Evolutionary conservation across 2,113 vertebrate genomes (phyloP).

Genomic region (Coreoperca whiteheadi): DNA sequence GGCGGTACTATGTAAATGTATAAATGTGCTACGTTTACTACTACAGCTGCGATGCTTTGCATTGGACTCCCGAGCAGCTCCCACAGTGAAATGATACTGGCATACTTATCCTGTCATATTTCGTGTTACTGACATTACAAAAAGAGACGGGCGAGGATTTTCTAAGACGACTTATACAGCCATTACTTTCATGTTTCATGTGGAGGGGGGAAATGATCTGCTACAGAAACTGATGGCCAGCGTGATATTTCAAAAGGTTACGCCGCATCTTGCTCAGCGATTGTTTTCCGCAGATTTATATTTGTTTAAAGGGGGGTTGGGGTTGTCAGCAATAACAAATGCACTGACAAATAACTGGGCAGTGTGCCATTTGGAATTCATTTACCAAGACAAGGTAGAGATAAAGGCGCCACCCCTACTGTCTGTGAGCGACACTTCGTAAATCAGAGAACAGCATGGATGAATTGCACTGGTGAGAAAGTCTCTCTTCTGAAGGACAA

Average conservation of each 20-base stretch:
- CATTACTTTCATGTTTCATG: conserved; percentile 66
- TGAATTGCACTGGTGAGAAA: conserved; percentile 70
- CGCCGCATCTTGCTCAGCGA: conserved; percentile 74
- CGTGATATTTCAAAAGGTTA: conserved; percentile 88
- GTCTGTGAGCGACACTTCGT: conserved; percentile 66
- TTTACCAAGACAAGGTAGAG: conserved; percentile 76
- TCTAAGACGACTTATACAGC: conserved; percentile 49
- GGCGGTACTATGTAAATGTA: not conserved
- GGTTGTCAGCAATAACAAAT: conserved; percentile 85
- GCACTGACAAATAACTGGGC: conserved; percentile 81
- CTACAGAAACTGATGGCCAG: conserved; percentile 73
- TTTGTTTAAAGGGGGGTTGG: conserved; percentile 82
- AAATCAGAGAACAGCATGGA: conserved; percentile 73
- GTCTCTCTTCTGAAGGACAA: conserved; percentile 76
- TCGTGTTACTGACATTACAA: conserved; percentile 37
- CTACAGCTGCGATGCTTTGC: conserved; percentile 26
- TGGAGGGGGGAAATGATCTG: conserved; percentile 52
- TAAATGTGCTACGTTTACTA: conserved; percentile 32
- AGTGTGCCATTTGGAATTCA: conserved; percentile 83
- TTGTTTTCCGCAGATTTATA: conserved; percentile 84
- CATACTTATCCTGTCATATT: conserved; percentile 58
- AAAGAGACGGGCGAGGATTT: conserved; percentile 24
- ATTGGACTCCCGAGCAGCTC: conserved; percentile 23
- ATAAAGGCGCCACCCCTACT: conserved; percentile 76
- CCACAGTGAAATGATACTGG: conserved; percentile 31